Evolutionary conservation across 1,140 invertebrate species (phyloP), one percentile per base, ranked within the genome.

Genomic region (Saccostrea glomerata): DNA sequence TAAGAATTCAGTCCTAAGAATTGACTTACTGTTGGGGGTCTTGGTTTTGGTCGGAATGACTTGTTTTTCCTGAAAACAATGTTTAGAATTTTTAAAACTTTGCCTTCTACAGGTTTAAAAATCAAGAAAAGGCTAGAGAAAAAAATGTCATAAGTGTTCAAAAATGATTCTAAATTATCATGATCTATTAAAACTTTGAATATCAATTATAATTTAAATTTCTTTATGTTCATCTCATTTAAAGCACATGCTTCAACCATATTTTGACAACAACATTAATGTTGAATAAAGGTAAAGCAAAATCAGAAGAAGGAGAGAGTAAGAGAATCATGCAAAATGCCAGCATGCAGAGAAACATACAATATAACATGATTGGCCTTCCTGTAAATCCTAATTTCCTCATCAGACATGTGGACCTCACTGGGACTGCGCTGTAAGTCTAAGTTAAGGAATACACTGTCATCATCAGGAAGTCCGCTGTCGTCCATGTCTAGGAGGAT

Each of bases 51-150:
- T 87, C 92, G 92, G 95, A 98, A 98, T 82, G 97, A 98, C 95
- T 98, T 98, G 96, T 98, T 98, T 95, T 98, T 98, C 97, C 98
- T 98, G 47, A 47, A 47, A 47, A 47, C 40, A 47, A 47, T 47
- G 47, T 47, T 47, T 5, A 0, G 1, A 47, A 47, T 47, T 47
- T 47, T 47, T 47, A 47, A 47, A 47, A 47, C 47, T 47, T 3
- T 47, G 47, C 47, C 47, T 47, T 47, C 2, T 0, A 47, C 5
- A 47, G 47, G 47, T 47, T 47, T 47, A 47, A 47, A 47, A 47
- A 47, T 47, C 47, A 47, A 47, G 47, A 47, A 47, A 47, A 47
- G 5, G 47, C 47, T 47, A 3, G 5, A 47, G 47, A 47, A 9
- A 47, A 47, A 47, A 47, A 87, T 56, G 23, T 87, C 54, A 5